Evolutionary conservation across 2,888 invertebrate species (phyloP).

Genomic region (Mesoligia furuncula): DNA sequence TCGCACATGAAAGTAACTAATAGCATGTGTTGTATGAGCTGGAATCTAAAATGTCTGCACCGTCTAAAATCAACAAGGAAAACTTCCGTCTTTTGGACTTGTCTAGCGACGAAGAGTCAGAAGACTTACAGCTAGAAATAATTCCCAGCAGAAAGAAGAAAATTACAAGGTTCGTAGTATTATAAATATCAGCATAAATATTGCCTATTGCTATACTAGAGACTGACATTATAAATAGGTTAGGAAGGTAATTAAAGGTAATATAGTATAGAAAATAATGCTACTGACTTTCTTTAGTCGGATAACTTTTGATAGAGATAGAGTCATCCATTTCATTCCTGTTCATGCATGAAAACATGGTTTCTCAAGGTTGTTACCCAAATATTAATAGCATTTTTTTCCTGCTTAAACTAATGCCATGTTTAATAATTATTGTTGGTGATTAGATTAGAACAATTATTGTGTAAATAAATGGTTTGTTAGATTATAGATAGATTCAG

Average conservation of each 20-base stretch:
- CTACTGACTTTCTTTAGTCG: neutral
- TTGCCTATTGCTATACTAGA: neutral
- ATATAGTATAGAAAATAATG: neutral
- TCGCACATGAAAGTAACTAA: conserved; percentile 51
- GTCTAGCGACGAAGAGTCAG: conserved; percentile 91
- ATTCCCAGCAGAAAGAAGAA: conserved; percentile 90
- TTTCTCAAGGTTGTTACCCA: neutral
- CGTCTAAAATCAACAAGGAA: conserved; percentile 90
- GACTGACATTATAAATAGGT: neutral
- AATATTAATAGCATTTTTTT: neutral
- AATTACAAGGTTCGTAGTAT: conserved; percentile 86
- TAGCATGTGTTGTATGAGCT: conserved; percentile 80
- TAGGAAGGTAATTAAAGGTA: neutral
- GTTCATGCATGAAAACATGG: neutral
- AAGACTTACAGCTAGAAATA: conserved; percentile 91
- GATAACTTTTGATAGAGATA: neutral
- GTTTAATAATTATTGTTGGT: neutral
- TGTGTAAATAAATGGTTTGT: neutral
- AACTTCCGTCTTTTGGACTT: conserved; percentile 92
- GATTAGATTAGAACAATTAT: conserved; percentile 23
- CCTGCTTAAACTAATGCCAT: neutral
- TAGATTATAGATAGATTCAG: conserved; percentile 1
- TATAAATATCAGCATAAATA: neutral
- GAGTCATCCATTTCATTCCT: neutral
- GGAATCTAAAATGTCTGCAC: conserved; percentile 80